Evolutionary conservation across 2,797 vertebrate genomes (phyloP).

Genomic region (Aulostomus chinensis): DNA sequence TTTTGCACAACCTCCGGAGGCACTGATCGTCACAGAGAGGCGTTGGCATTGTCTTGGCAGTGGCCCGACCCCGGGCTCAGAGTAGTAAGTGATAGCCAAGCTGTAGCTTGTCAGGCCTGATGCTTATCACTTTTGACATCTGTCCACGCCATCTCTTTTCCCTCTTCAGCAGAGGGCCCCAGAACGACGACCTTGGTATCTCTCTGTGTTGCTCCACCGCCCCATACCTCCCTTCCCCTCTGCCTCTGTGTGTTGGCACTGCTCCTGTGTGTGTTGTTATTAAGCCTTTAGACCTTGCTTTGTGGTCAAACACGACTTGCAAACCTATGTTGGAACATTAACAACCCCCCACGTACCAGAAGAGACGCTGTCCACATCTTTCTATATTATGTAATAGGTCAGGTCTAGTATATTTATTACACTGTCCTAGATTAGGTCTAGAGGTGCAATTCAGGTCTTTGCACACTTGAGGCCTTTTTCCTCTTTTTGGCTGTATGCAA

Average conservation of each 20-base stretch:
- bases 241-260: conserved; percentile 43
- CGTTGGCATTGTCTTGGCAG: conserved; percentile 75
- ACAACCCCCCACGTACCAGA: too few relatives aligned
- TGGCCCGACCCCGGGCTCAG: conserved; percentile 76
- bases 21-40: conserved; percentile 75
- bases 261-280: conserved; percentile 37
- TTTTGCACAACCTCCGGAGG: conserved; percentile 77
- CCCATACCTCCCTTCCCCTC: conserved; percentile 27
- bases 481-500: too few relatives aligned
- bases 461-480: too few relatives aligned
- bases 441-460: too few relatives aligned
- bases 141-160: conserved; percentile 76
- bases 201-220: conserved; percentile 38
- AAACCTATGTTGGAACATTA: conserved; percentile 35
- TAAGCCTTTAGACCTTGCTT: conserved; percentile 50
- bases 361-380: too few relatives aligned
- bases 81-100: conserved; percentile 77
- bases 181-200: conserved; percentile 70
- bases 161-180: conserved; percentile 34
- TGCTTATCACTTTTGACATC: conserved; percentile 87
- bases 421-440: too few relatives aligned
- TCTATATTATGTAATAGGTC: too few relatives aligned
- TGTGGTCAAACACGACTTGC: conserved; percentile 42
- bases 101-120: conserved; percentile 81
- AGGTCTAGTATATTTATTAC: too few relatives aligned